These are phyloP conservation scores for pig (Sus scrofa) DNA, from an alignment of 2,113 vertebrate species.

Conservation along the genomic window DNA sequence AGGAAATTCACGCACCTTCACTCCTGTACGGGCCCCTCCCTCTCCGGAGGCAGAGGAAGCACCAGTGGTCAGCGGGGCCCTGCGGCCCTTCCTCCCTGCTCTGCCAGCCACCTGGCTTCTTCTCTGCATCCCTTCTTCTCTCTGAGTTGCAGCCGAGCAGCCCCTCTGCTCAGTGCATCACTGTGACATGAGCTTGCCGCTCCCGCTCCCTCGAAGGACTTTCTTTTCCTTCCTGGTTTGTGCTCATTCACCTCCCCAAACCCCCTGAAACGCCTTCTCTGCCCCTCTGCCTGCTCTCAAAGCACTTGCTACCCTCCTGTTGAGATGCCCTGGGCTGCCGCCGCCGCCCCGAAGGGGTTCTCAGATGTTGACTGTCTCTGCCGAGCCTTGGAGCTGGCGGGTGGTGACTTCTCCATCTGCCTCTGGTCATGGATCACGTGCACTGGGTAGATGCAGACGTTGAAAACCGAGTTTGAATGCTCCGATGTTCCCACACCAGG, in stretches of 20 bases:
- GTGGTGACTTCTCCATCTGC: accelerated
- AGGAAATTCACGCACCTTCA: accelerated
- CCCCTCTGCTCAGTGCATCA: accelerated
- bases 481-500: background rate
- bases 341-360: accelerated
- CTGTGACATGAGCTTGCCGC: accelerated
- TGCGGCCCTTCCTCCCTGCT: accelerated
- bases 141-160: background rate
- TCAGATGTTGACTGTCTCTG: accelerated
- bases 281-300: accelerated
- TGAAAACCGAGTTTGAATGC: background rate
- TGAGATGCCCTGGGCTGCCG: accelerated
- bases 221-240: background rate
- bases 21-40: accelerated
- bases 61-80: accelerated
- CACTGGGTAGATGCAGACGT: background rate
- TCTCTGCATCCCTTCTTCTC: accelerated
- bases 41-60: too few relatives aligned
- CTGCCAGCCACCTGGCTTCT: accelerated
- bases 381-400: background rate
- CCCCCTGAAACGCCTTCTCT: accelerated
- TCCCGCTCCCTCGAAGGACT: accelerated
- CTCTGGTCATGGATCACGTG: background rate
- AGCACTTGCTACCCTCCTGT: accelerated
- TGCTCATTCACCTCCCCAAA: accelerated